These are phyloP conservation scores for Diarsia brunnea DNA, from an alignment of 2,888 invertebrate species.

Conservation along the genomic window DNA sequence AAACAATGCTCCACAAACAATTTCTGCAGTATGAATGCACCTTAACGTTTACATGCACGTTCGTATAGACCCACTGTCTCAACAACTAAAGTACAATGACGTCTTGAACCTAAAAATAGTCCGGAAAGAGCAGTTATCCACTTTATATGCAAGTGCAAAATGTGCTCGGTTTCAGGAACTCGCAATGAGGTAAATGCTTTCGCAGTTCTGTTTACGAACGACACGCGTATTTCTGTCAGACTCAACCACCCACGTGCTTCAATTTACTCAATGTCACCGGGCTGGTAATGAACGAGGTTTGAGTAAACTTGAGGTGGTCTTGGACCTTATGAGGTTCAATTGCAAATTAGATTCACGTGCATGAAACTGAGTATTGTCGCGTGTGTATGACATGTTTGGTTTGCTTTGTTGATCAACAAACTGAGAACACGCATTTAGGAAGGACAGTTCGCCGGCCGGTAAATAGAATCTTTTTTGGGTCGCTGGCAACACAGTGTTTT, in stretches of 20 bases:
- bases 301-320: constrained; percentile 39
- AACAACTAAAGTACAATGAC: constrained; percentile 35
- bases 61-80: not conserved
- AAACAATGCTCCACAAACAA: not conserved
- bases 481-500: not conserved
- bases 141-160: constrained; percentile 66
- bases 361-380: not conserved
- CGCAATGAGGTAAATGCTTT: constrained; percentile 75
- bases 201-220: constrained; percentile 69
- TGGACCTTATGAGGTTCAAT: constrained; percentile 12
- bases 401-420: constrained; percentile 35
- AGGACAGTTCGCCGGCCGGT: not conserved
- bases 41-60: not conserved
- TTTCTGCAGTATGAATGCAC: not conserved
- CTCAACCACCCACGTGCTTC: constrained; percentile 67
- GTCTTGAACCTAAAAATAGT: constrained; percentile 72
- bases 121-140: constrained; percentile 67
- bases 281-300: constrained; percentile 68
- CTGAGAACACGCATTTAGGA: not conserved
- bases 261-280: constrained; percentile 72
- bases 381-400: not conserved
- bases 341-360: constrained; percentile 11
- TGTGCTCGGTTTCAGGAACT: constrained; percentile 72
- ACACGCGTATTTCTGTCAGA: constrained; percentile 65
- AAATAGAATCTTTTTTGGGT: not conserved